Conservation (phyloP, 2,888 invertebrate genomes). For the Acronicta aceris region DNA sequence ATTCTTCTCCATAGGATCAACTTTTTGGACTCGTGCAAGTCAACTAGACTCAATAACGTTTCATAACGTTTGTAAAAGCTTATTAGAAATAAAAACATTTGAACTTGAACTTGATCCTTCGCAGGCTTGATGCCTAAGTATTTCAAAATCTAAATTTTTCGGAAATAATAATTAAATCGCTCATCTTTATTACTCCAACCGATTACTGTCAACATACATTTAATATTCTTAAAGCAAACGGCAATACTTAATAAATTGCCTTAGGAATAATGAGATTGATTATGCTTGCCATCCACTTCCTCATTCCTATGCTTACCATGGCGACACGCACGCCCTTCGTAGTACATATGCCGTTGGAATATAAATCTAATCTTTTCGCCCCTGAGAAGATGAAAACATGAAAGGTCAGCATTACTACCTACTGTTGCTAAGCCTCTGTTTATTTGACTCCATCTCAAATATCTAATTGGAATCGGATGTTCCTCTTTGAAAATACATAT, state of each 20-base stretch:
- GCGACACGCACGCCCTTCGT: constrained; percentile 22
- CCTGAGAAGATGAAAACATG: constrained; percentile 16
- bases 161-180: no score
- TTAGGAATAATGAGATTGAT: constrained; percentile 29
- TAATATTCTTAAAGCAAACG: constrained; percentile 17
- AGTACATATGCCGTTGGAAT: constrained; percentile 31
- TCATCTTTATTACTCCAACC: no score
- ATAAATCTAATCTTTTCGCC: constrained; percentile 36
- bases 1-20: no score
- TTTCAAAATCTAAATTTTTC: no score
- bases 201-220: no score
- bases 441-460: constrained; percentile 29
- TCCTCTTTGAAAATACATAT: constrained; percentile 3
- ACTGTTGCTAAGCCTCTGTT: constrained; percentile 31
- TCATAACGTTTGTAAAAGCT: no score
- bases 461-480: constrained; percentile 25
- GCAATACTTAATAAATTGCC: constrained; percentile 38
- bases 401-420: constrained; percentile 43
- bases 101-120: no score
- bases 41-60: no score
- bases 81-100: no score
- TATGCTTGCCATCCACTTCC: constrained; percentile 29
- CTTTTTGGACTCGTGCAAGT: no score
- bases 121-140: no score
- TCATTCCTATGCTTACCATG: constrained; percentile 45